Evolutionary conservation across 2,797 vertebrate genomes (phyloP), one percentile per base, ranked within the genome.

Genomic region (Semotilus atromaculatus): DNA sequence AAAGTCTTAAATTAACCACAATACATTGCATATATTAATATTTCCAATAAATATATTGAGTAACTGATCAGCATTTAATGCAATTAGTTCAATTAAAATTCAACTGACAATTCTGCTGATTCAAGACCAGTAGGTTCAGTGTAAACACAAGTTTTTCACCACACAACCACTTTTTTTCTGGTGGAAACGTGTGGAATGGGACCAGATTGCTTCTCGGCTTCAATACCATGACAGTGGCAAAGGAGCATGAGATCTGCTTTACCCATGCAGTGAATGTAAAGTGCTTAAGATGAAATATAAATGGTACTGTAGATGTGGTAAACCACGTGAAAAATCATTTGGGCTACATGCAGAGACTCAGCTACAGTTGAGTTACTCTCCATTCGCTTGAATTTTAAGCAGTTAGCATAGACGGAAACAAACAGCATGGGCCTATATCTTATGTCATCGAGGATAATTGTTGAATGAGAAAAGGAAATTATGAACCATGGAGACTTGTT

Each of bases 401-500:
- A 77, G 62, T 68, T 40, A 38, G 21, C 38, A 62, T 29, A 73
- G 23, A 31, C 48, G 43, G 43, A 51, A 67, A 68, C 43, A 36
- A 68, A 9, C 4, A 0, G 3, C 29, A 80, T 36, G 29, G 60
- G 60, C 5, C 26, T 62, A 18, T 43, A 58, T 70, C 48, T 58
- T 58, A 58, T 78, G 48, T 70, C 18, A 68, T 55, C 7, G 1
- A 36, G 29, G 58, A 55, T 67, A 84, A 84, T 67, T 74, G 81
- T 72, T 78, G 70, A 60, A 73, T 7, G 55, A 70, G 74, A 40
- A 85, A 81, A 66, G 58, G 45, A 68, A 85, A 85, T 89, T 81
- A 48, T 48, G 45, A 76, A 31, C 66, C 82, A 75, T 60, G 64
- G 76, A 74, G 75, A 78, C 81, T 87, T 81, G 81, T 87, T 86